A percentile compares a stretch with the other conserved stretches of the same genome.
These are phyloP conservation scores for Sinhomidia bicolor DNA, from an alignment of 2,888 invertebrate species.

Conservation along the genomic window DNA sequence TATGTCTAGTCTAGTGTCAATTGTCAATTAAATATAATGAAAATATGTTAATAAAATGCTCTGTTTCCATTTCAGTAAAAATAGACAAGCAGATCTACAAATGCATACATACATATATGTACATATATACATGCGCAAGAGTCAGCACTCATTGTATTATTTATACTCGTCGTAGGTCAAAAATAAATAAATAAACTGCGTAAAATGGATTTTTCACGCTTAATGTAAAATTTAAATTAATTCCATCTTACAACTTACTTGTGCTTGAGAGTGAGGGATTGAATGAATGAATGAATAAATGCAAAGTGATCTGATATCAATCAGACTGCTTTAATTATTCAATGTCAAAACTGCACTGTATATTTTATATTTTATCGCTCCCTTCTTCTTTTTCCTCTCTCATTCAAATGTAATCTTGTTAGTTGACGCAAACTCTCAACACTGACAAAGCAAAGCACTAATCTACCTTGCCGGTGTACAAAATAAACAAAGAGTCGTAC, in stretches of 20 bases:
- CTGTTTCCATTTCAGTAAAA: slow-evolving; percentile 11
- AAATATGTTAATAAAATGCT: slow-evolving; percentile 34
- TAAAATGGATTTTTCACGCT: slow-evolving; percentile 55
- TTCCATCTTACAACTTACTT: background rate
- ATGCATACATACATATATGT: background rate
- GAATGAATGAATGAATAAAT: background rate
- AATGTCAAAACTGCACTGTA: slow-evolving; percentile 60
- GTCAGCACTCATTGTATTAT: too few species aligned
- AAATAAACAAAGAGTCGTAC: too few species aligned
- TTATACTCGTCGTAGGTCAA: slow-evolving; percentile 21
- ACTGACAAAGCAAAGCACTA: too few species aligned
- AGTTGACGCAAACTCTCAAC: too few species aligned
- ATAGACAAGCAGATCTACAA: too few species aligned
- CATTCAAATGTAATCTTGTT: too few species aligned
- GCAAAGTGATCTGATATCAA: slow-evolving; percentile 38
- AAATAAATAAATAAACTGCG: slow-evolving; percentile 48
- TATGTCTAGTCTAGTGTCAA: slow-evolving; percentile 2
- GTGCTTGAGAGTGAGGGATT: too few species aligned
- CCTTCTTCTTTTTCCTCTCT: too few species aligned
- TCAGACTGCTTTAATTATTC: slow-evolving; percentile 53
- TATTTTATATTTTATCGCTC: background rate
- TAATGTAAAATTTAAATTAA: slow-evolving; percentile 17
- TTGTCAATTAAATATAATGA: slow-evolving; percentile 36
- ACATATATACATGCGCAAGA: background rate
- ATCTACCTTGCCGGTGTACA: too few species aligned